These are phyloP conservation scores for Lepidocolaptes lacrymiger DNA, from an alignment of 2,797 vertebrate genomes.

Conservation along the genomic window DNA sequence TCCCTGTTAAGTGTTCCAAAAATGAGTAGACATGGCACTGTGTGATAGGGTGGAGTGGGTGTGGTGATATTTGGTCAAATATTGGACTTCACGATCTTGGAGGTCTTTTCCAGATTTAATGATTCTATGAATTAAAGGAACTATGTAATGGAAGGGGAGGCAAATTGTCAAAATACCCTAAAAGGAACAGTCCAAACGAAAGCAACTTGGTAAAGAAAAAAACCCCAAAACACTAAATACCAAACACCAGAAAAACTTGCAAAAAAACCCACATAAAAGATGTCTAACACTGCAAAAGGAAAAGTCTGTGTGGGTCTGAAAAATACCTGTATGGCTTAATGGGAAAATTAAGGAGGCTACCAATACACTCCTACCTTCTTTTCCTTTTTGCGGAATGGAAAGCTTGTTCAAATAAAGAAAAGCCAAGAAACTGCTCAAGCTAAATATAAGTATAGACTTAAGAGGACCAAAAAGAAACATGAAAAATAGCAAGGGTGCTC, in stretches of 20 bases:
- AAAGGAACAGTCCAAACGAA: background rate
- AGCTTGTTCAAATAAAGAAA: background rate
- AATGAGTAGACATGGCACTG: background rate
- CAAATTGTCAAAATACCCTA: background rate
- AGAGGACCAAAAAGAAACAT: background rate
- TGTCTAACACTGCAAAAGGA: background rate
- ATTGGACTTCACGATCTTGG: background rate
- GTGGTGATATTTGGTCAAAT: background rate
- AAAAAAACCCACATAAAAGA: background rate
- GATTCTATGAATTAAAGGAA: background rate
- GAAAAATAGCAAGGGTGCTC: background rate
- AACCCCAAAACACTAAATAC: background rate
- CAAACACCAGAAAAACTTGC: background rate
- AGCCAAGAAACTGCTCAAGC: background rate
- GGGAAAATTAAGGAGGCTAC: background rate
- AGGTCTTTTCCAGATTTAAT: background rate
- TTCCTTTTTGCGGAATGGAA: background rate
- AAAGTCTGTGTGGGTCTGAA: background rate
- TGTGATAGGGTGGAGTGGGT: background rate
- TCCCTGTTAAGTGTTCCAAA: background rate
- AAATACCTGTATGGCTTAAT: background rate
- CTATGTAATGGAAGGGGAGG: background rate
- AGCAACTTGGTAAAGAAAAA: background rate
- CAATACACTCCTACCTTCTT: background rate
- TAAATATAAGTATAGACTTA: background rate